A percentile compares a stretch with the other conserved stretches of the same genome.
Evolutionary conservation across 2,113 vertebrate genomes (phyloP).

Genomic region (Odocoileus hemionus): DNA sequence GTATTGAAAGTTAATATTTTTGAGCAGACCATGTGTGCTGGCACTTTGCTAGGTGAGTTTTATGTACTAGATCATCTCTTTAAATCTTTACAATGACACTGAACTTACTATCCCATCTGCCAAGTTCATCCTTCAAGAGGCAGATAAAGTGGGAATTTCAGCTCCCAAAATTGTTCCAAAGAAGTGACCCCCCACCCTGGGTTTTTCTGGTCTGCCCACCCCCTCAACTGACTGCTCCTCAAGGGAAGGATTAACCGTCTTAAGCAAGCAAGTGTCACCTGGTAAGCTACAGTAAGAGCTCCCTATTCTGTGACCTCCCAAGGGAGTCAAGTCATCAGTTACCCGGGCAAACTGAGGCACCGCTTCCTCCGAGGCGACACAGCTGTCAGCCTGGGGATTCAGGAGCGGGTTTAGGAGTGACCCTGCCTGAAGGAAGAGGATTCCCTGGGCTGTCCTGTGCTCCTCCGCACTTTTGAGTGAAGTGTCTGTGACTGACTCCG

Average conservation of each 20-base stretch:
- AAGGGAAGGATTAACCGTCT: accelerated
- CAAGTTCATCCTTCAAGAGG: not conserved
- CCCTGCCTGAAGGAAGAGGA: not conserved
- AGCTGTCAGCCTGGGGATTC: not conserved
- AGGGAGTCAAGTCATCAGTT: not conserved
- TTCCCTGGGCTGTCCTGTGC: not conserved
- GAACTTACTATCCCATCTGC: not conserved
- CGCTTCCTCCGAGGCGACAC: not conserved
- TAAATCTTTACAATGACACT: not conserved
- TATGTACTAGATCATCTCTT: not conserved
- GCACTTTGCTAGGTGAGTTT: not conserved
- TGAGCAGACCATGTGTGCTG: accelerated
- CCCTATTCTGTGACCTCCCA: not conserved
- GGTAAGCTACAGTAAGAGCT: not conserved
- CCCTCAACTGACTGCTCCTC: not conserved
- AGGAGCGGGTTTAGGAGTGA: not conserved
- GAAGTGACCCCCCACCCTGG: accelerated
- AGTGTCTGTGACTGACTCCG: not conserved
- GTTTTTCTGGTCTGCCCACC: too few relatives aligned
- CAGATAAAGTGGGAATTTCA: not conserved
- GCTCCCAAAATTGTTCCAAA: not conserved
- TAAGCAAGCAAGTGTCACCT: not conserved
- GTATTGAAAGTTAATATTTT: accelerated
- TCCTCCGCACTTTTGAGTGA: not conserved
- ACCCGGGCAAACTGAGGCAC: not conserved